Percentiles rank a stretch among this genome's conserved stretches.
Conservation (phyloP, 2,113 vertebrate genomes). For the Cricetomys ansorgei region DNA sequence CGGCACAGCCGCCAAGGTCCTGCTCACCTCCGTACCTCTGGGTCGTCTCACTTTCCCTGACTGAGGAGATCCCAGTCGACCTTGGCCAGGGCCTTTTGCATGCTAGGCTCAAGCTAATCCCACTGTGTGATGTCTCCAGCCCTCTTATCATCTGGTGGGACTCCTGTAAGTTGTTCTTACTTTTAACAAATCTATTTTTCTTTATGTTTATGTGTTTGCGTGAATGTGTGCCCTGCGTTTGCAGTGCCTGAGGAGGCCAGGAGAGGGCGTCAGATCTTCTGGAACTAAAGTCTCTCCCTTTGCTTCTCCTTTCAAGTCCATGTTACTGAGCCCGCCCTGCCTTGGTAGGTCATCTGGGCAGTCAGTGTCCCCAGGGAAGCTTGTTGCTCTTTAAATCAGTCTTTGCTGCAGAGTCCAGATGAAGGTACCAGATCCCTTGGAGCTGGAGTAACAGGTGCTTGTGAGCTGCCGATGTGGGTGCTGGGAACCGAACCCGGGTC, state of each 20-base stretch:
- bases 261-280: not conserved
- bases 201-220: not conserved
- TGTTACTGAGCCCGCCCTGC: not conserved
- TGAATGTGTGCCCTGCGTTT: not conserved
- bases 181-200: not conserved
- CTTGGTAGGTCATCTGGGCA: not conserved
- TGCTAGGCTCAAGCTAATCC: not conserved
- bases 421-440: too few relatives aligned
- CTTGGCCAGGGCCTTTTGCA: too few relatives aligned
- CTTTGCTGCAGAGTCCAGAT: not conserved
- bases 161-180: not conserved
- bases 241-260: not conserved
- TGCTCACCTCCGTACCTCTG: not conserved
- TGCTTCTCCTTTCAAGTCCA: not conserved
- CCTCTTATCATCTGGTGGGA: not conserved
- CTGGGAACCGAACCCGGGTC: not conserved
- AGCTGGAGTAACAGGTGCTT: not conserved
- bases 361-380: not conserved
- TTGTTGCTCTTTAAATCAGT: not conserved
- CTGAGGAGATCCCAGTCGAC: not conserved
- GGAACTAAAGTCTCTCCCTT: not conserved
- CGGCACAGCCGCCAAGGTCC: not conserved
- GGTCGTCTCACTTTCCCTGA: not conserved
- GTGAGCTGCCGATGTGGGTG: not conserved
- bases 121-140: too few relatives aligned